Evolutionary conservation across 2,113 vertebrate species (phyloP), one percentile per base, ranked within the genome.

Genomic region (Delphinus delphis): DNA sequence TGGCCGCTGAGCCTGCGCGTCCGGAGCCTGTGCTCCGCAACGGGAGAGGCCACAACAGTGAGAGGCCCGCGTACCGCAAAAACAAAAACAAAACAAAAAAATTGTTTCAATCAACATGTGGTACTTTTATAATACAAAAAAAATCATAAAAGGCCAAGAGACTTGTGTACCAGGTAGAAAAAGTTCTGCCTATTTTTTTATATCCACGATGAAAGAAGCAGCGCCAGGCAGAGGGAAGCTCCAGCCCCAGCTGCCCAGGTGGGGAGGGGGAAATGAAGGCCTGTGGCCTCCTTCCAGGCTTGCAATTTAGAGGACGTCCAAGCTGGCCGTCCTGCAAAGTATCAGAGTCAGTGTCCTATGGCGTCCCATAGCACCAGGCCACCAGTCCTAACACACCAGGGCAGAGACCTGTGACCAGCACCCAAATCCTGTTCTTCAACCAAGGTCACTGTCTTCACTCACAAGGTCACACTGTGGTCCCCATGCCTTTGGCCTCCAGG

Each of bases 381-480:
- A 38, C 33, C 88, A 80, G 73, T 47, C 26, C 86, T 63, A 53
- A 33, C 20, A 5, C 58, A 58, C 14, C 33, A 23, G 6, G 31
- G 58, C 65, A 60, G 28, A 41, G 26, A 36, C 3, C 33, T 3
- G 17, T 13, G 15, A 4, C 26, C 26, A 44, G 58, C 36, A 1
- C 18, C 10, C 0, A 5, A 38, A 33, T 10, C 44, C 41, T 53
- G n/a, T 47, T 86, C 82, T 53, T 58, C 41, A 79, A 53, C 55
- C 62, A 90, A 62, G 55, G n/a, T 88, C 83, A 70, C 55, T 20
- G 1, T 58, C 26, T 18, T 58, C 47, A 80, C 85, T 95, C 73
- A 85, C 80, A 97, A 98, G 97, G 98, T 93, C 88, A 67, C 81
- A 38, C 28, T 92, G 94, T 97, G 94, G 95, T 90, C 53, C 79